phyloP scores from a whole-genome alignment of 1,140 invertebrate genomes.

The Zaprionus inermis region DNA sequence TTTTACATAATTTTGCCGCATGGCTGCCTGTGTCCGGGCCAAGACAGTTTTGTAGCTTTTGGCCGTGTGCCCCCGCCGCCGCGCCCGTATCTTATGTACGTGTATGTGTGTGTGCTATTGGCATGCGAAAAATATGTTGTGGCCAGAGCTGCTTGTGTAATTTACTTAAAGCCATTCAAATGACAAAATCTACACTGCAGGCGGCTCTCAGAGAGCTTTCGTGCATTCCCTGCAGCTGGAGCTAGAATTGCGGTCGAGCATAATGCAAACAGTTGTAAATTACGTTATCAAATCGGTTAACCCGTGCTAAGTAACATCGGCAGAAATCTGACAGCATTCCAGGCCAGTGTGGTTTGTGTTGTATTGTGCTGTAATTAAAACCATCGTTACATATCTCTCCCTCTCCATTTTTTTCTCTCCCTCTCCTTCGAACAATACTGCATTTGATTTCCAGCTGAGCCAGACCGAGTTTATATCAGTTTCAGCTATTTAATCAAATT shows the following conservation, averaged over 20 bases:
- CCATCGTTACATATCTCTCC: not conserved
- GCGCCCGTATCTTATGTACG: conserved; percentile 40
- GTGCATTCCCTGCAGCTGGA: conserved; percentile 10
- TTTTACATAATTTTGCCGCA: conserved; percentile 81
- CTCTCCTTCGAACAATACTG: not conserved
- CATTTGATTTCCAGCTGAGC: not conserved
- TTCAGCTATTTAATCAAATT: conserved; percentile 62
- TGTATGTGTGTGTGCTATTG: conserved; percentile 40
- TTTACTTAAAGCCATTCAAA: conserved; percentile 77
- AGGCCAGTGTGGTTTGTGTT: conserved; percentile 2
- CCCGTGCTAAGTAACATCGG: conserved; percentile 33
- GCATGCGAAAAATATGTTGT: conserved; percentile 62
- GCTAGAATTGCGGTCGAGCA: conserved; percentile 3
- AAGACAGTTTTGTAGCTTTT: conserved; percentile 15
- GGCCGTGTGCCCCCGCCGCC: not conserved
- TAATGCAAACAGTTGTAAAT: conserved; percentile 44
- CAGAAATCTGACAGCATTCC: conserved; percentile 43
- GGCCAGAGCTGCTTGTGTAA: conserved; percentile 72
- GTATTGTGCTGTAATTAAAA: conserved; percentile 35
- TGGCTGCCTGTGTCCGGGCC: conserved; percentile 64
- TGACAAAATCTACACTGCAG: conserved; percentile 57
- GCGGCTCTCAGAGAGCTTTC: not conserved
- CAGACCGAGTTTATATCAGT: conserved; percentile 11
- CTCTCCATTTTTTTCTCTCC: too few relatives aligned
- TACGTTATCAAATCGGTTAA: conserved; percentile 63